Conservation (phyloP, 2,888 invertebrate genomes). For the Halocaridina rubra region DNA sequence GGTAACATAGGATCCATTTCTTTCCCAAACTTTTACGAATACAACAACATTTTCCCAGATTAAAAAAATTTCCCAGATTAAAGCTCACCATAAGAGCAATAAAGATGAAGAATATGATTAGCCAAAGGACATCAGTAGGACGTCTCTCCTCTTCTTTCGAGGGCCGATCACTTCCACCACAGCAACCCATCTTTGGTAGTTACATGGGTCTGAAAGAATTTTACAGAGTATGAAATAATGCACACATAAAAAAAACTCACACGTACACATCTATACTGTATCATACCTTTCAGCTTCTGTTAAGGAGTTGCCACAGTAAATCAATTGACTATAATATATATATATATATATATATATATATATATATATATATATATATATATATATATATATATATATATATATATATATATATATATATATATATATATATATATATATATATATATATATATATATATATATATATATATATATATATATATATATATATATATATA, state of each 20-base stretch:
- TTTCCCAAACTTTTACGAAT: not conserved
- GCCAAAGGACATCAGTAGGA: slow-evolving; percentile 47
- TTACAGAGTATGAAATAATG: not conserved
- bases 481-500: not conserved
- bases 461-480: not conserved
- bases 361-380: slow-evolving; percentile 5
- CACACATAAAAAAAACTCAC: not conserved
- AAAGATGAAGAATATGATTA: slow-evolving; percentile 40
- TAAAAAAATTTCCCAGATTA: no score
- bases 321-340: not conserved
- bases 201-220: not conserved
- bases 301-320: not conserved
- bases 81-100: slow-evolving; percentile 41
- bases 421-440: not conserved
- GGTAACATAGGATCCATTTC: not conserved
- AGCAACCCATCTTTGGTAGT: slow-evolving; percentile 24
- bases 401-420: slow-evolving; percentile 1
- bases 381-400: slow-evolving; percentile 14
- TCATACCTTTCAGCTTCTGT: not conserved
- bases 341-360: not conserved
- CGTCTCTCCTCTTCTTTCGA: slow-evolving; percentile 36
- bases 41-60: not conserved
- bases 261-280: no score
- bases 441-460: not conserved
- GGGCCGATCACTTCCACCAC: slow-evolving; percentile 25